Base-by-base conservation (phyloP, 2,888 invertebrate genomes). In the Acleris cristana region DNA sequence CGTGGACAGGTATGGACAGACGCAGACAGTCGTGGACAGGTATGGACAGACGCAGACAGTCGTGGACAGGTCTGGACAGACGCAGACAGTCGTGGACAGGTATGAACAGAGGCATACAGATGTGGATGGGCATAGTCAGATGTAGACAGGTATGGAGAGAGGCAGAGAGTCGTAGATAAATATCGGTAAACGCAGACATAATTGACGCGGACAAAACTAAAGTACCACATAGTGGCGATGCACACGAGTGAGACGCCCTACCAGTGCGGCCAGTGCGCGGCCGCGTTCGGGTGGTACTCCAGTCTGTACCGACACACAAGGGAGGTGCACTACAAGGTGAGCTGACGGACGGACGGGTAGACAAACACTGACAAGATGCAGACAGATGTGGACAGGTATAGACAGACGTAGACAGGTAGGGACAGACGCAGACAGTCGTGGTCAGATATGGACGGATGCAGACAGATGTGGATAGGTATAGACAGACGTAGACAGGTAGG, bases 201-300 rank as follows among this genome's bases (percentile, higher is more conserved):
- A 45, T 12, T 2, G 10, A 1, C 1, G 12, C 12, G 4, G 2
- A 40, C 91, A 0, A 91, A 90, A 60, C 72, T 92, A 21, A 89
- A 89, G 71, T 91, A 90, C 74, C 92, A 92, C 77, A 92, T 92
- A 67, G 82, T 88, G 48, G 90, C 91, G 64, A 87, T 90, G 85
- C 92, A 92, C 76, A 89, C 88, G 2, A 82, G 84, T 10, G 87
- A 87, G 76, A 90, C 90, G 0, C 92, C 91, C 0, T 89, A 91
- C 82, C 80, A 76, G 53, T 92, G 92, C 72, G 75, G 70, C 26
- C 83, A 83, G 44, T 92, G 92, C 71, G 70, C 69, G 62, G 89
- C 90, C 26, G 83, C 89, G 64, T 92, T 92, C 80, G 87, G 89
- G 26, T 92, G 92, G 92, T 90, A 91, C 83, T 89, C 89, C 64